Conservation (phyloP, 2,113 vertebrate species). For the Columba livia region DNA sequence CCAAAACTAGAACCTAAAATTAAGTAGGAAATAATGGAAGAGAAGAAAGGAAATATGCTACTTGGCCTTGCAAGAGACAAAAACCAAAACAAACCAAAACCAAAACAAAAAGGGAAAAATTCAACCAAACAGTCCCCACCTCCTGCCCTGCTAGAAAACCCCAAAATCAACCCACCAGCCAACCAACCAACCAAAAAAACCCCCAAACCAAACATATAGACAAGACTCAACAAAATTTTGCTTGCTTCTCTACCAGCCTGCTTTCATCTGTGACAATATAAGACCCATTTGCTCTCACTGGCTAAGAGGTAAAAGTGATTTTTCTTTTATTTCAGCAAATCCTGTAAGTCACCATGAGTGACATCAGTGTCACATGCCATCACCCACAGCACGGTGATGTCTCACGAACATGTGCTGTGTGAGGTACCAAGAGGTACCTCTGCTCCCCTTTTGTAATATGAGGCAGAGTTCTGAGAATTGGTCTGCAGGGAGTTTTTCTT, state of each 20-base stretch:
- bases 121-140: too few relatives aligned
- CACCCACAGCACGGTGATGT: neutral
- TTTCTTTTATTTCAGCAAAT: neutral
- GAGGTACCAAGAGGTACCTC: neutral
- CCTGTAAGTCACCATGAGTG: neutral
- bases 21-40: slow-evolving; percentile 1
- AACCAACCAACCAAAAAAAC: too few relatives aligned
- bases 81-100: neutral
- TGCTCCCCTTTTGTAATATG: rapidly evolving
- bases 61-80: neutral
- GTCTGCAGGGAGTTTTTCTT: neutral
- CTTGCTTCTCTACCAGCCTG: neutral
- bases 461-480: neutral
- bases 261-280: neutral
- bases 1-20: neutral
- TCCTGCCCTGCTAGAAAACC: too few relatives aligned
- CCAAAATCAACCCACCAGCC: too few relatives aligned
- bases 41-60: neutral
- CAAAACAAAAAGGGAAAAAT: rapidly evolving
- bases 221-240: neutral
- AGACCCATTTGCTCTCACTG: neutral
- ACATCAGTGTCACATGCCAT: neutral
- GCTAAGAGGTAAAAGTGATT: neutral
- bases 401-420: too few relatives aligned
- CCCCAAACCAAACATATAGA: rapidly evolving